Evolutionary conservation across 2,888 invertebrate genomes (phyloP).

Genomic region (Pecten maximus): DNA sequence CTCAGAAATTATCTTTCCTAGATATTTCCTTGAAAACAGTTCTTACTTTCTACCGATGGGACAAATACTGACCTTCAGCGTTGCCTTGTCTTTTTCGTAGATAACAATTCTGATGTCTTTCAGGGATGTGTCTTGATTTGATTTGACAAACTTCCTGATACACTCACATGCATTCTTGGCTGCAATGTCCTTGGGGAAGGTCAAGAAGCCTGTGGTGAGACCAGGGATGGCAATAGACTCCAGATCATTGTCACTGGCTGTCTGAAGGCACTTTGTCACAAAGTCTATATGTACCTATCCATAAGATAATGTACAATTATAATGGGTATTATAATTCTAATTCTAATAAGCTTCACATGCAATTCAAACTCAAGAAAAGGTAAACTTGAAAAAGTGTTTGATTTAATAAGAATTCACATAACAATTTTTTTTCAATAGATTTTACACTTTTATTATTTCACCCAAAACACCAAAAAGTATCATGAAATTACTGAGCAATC

Average conservation of each 20-base stretch:
- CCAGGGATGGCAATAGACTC: conserved; percentile 47
- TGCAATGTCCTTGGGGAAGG: conserved; percentile 35
- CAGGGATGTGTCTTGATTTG: conserved; percentile 16
- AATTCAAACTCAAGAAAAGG: too few species aligned
- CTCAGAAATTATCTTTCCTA: too few species aligned
- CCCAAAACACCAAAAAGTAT: too few species aligned
- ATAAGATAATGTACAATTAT: neutral
- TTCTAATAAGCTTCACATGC: too few species aligned
- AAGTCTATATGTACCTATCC: conserved; percentile 43
- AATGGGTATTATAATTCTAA: too few species aligned
- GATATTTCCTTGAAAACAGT: too few species aligned
- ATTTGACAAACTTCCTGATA: conserved; percentile 16
- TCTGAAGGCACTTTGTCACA: conserved; percentile 39
- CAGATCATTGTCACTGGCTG: neutral
- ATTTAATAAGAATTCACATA: too few species aligned
- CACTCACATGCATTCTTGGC: conserved; percentile 37
- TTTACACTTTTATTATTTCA: too few species aligned
- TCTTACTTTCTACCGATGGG: too few species aligned
- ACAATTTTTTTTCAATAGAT: too few species aligned
- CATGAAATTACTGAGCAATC: too few species aligned
- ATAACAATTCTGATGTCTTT: conserved; percentile 45
- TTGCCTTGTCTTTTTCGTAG: conserved; percentile 36
- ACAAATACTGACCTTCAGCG: conserved; percentile 40
- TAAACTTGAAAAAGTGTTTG: too few species aligned
- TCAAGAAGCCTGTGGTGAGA: conserved; percentile 41